A percentile compares a stretch with the other conserved stretches of the same genome.
phyloP scores from a whole-genome alignment of 2,113 vertebrate genomes.

The Ptyas mucosa region DNA sequence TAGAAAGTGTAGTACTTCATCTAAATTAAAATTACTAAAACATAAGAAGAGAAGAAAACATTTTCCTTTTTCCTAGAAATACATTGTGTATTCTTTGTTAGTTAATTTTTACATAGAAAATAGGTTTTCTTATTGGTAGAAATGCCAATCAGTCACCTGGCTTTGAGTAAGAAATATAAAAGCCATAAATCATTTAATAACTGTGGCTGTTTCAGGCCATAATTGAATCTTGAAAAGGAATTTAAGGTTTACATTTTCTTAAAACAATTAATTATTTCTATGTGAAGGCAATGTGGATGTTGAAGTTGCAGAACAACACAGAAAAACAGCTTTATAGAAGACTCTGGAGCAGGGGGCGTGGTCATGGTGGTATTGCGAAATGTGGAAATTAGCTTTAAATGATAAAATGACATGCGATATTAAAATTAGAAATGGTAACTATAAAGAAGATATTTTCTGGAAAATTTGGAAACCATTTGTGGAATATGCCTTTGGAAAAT shows the following conservation, averaged over 20 bases:
- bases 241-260: constrained; percentile 53
- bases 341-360: no score
- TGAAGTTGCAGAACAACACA: constrained; percentile 17
- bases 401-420: no score
- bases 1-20: not conserved
- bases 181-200: constrained; percentile 15
- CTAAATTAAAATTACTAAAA: not conserved
- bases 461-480: no score
- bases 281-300: constrained; percentile 29
- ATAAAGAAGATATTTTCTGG: no score
- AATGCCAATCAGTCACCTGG: constrained; percentile 18
- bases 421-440: no score
- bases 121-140: constrained; percentile 33
- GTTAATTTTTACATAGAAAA: constrained; percentile 17
- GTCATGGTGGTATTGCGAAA: no score
- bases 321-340: not conserved
- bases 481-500: no score
- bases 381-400: no score
- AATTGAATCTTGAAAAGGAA: constrained; percentile 62
- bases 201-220: constrained; percentile 31
- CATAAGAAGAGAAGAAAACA: not conserved
- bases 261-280: constrained; percentile 35
- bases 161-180: constrained; percentile 45
- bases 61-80: not conserved
- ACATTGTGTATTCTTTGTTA: not conserved